These are phyloP conservation scores for Eumerus sabulonum DNA, from an alignment of 2,888 invertebrate species.

Conservation along the genomic window DNA sequence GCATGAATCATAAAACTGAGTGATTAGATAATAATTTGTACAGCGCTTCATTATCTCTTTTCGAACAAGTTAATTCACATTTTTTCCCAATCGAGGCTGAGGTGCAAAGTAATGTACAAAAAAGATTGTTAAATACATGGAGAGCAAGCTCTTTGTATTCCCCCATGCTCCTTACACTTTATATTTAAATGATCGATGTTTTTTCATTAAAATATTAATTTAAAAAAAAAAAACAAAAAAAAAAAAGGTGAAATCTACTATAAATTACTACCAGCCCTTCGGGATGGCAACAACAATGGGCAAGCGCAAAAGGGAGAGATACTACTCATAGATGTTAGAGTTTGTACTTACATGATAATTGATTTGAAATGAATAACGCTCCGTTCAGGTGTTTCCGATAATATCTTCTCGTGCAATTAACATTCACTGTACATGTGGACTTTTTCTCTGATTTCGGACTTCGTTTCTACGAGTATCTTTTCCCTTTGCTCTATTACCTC, in stretches of 20 bases:
- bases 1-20: too few species aligned
- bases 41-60: too few species aligned
- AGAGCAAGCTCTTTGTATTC: constrained; percentile 4
- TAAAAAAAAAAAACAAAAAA: too few species aligned
- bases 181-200: constrained; percentile 12
- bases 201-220: constrained; percentile 17
- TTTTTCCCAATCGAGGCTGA: too few species aligned
- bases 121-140: not conserved
- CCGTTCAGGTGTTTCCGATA: constrained; percentile 33
- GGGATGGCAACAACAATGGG: not conserved
- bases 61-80: too few species aligned
- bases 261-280: constrained; percentile 27
- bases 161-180: not conserved
- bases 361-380: constrained; percentile 43
- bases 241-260: constrained; percentile 17
- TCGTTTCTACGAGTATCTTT: not conserved
- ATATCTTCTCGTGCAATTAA: constrained; percentile 47
- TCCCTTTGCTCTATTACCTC: not conserved
- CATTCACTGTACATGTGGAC: constrained; percentile 32
- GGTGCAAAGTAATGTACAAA: too few species aligned
- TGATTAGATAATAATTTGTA: too few species aligned
- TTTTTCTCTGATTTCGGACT: constrained; percentile 1
- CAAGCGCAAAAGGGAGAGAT: too few species aligned
- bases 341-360: constrained; percentile 63
- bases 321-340: constrained; percentile 45